Conservation (phyloP, 92 coral and sea anemone genomes). For the Phenganax subtilis region DNA sequence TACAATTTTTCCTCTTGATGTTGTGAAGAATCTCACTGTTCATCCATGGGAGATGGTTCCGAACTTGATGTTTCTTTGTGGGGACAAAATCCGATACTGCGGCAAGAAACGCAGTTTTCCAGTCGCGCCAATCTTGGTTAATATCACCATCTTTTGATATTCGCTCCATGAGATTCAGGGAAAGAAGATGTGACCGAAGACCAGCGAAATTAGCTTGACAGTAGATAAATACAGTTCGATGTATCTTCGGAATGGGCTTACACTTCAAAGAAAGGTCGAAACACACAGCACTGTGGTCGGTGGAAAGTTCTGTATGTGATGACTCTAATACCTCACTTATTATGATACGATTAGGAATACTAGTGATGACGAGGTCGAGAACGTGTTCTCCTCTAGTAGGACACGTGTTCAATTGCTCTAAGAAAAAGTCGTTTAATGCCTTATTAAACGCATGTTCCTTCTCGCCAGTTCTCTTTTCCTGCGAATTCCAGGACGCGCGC, state of each 20-base stretch:
- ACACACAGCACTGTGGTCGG: conserved; percentile 1
- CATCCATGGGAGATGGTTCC: conserved; percentile 9
- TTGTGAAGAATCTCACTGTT: conserved; percentile 8
- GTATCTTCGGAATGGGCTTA: background rate
- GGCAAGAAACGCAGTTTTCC: background rate
- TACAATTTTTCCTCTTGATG: too few relatives aligned
- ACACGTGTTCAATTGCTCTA: background rate
- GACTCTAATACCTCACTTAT: background rate
- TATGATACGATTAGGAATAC: background rate
- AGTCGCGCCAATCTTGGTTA: background rate
- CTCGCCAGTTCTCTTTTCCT: background rate
- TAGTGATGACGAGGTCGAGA: background rate
- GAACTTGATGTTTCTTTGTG: background rate
- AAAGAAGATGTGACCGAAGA: background rate
- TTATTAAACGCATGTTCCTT: conserved; percentile 2
- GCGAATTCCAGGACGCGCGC: background rate
- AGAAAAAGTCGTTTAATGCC: background rate
- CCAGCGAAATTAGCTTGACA: background rate
- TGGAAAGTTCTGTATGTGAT: background rate
- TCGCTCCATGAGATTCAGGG: background rate
- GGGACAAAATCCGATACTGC: background rate
- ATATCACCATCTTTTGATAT: background rate
- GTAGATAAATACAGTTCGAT: background rate
- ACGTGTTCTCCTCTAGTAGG: conserved; percentile 6
- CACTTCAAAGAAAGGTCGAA: background rate